Base-by-base conservation (phyloP, 2,113 vertebrate species). In the Tragelaphus imberbis region DNA sequence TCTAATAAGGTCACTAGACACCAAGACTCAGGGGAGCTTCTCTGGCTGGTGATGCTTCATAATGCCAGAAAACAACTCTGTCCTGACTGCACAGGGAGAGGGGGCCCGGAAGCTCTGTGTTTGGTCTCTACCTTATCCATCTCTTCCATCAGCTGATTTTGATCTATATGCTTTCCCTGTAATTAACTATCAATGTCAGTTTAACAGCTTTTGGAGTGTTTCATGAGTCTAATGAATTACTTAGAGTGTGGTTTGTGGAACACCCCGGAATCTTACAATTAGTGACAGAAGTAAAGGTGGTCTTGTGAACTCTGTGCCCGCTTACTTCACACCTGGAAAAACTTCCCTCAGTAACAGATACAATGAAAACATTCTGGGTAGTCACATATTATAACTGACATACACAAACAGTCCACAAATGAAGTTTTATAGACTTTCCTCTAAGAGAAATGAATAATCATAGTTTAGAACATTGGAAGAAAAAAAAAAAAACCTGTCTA, bases 391-490 rank as follows among this genome's bases (percentile, higher is more conserved):
- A 19, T 51, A 81, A 90, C 10, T 84, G 63, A 28, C 11, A 36
- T 55, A n/a, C 6, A 91, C 40, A 81, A 88, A 90, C 3, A 71
- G 36, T 16, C 1, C 27, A 68, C 28, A 47, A 80, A 49, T 10
- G 56, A 40, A 47, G 36, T 88, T 53, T 84, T 28, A 27, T 33
- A 44, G 23, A 55, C 40, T 58, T 27, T 12, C 13, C 33, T 89
- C 19, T 82, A 75, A 96, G 3, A 59, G n/a, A 3, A 84, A 87
- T 88, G 28, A 63, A 55, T 59, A 33, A n/a, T n/a, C 12, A 40
- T 27, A 88, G 27, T 71, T 49, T 36, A 96, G 16, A 95, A 95
- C 25, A 81, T 17, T 40, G 59, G 16, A 80, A 90, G 13, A 91
- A 81, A 21, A 75, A 65, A 53, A 21, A 80, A 81, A 84, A n/a